Percentiles rank a stretch among this genome's conserved stretches.
Evolutionary conservation across 1,140 invertebrate species (phyloP).

Genomic region (Eumaeus atala): DNA sequence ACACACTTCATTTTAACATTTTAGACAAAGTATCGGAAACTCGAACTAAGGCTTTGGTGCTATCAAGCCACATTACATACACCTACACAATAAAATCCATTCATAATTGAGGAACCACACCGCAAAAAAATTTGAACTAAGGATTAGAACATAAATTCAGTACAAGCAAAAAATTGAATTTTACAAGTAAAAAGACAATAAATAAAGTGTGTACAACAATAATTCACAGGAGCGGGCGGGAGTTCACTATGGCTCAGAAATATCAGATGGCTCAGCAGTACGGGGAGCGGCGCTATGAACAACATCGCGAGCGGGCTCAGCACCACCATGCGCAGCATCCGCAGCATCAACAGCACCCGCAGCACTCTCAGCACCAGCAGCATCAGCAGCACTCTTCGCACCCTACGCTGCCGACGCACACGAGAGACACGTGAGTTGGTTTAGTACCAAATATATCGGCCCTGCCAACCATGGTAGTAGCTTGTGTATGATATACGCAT

Average conservation of each 20-base stretch:
- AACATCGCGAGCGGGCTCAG: constrained; percentile 17
- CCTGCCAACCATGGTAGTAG: too few relatives aligned
- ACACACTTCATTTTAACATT: too few relatives aligned
- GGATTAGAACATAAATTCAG: too few relatives aligned
- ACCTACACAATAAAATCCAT: too few relatives aligned
- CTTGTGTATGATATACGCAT: too few relatives aligned
- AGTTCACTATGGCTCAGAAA: constrained; percentile 52
- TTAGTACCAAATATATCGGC: too few relatives aligned
- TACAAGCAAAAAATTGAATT: too few relatives aligned
- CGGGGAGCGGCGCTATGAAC: constrained; percentile 16
- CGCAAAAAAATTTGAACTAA: too few relatives aligned
- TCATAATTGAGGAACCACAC: too few relatives aligned
- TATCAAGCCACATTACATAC: too few relatives aligned
- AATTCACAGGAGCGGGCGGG: constrained; percentile 30
- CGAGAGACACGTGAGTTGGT: constrained; percentile 20
- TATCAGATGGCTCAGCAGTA: constrained; percentile 56
- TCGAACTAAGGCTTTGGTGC: too few relatives aligned
- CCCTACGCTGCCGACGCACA: constrained; percentile 25
- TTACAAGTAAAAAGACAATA: neutral
- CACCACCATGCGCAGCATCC: constrained; percentile 36
- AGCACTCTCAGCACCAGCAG: constrained; percentile 75
- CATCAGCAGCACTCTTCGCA: constrained; percentile 75
- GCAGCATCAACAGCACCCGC: constrained; percentile 23
- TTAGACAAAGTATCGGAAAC: too few relatives aligned
- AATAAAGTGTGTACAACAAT: neutral